These are phyloP conservation scores for Allacma fusca DNA, from an alignment of 2,888 invertebrate species.

Conservation along the genomic window DNA sequence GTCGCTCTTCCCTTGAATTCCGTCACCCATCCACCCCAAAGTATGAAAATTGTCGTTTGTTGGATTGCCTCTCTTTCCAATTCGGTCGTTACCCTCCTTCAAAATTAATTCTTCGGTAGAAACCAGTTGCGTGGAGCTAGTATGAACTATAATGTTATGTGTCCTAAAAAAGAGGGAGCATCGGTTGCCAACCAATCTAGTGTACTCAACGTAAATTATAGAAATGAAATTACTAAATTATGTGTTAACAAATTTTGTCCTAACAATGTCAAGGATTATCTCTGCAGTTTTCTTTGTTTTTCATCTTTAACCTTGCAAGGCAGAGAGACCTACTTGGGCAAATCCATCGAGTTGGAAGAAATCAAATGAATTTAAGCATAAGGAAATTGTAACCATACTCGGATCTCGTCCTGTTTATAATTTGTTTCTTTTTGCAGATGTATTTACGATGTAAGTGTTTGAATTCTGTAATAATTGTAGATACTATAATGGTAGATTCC, in stretches of 20 bases:
- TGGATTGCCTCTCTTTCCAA: neutral
- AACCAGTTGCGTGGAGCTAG: neutral
- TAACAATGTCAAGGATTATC: conserved; percentile 12
- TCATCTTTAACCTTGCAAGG: neutral
- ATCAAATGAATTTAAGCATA: neutral
- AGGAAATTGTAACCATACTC: neutral
- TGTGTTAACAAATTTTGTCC: neutral
- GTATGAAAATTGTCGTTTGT: neutral
- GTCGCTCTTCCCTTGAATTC: neutral
- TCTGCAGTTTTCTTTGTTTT: neutral
- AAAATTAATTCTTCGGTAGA: neutral
- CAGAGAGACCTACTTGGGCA: neutral
- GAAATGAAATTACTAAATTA: conserved; percentile 4
- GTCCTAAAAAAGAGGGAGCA: neutral
- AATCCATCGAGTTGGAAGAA: neutral
- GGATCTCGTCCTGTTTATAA: neutral
- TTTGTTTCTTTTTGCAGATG: neutral
- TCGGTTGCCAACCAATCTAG: conserved; percentile 8
- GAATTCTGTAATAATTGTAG: neutral
- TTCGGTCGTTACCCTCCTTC: neutral
- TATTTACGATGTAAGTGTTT: neutral
- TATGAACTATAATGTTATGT: conserved; percentile 11
- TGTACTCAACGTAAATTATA: conserved; percentile 7
- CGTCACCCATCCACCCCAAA: neutral
- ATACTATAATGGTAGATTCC: neutral